These are phyloP conservation scores for Dryomyza anilis DNA, from an alignment of 2,888 invertebrate species.

Conservation along the genomic window DNA sequence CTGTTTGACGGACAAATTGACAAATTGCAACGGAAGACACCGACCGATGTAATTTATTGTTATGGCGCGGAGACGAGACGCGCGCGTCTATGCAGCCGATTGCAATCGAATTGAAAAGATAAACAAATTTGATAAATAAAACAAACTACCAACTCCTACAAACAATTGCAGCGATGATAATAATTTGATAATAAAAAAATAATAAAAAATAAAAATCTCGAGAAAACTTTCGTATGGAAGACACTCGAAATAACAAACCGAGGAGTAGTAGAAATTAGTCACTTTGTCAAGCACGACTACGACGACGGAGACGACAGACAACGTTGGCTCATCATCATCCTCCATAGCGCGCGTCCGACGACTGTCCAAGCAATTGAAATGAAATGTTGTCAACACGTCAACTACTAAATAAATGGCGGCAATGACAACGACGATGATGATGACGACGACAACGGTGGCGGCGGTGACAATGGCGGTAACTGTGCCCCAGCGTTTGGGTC, in stretches of 20 bases:
- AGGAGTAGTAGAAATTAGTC: slow-evolving; percentile 11
- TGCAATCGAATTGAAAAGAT: not conserved
- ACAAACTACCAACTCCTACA: slow-evolving; percentile 22
- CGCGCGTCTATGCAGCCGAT: not conserved
- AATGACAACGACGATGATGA: not conserved
- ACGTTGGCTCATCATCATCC: slow-evolving; percentile 8
- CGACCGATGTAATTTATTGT: too few relatives aligned
- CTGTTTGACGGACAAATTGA: not conserved
- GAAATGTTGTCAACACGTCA: slow-evolving; percentile 34
- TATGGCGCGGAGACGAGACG: too few relatives aligned
- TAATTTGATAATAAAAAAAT: too few relatives aligned
- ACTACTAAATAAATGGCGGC: slow-evolving; percentile 8
- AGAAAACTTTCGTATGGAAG: slow-evolving; percentile 6
- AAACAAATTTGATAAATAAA: slow-evolving; percentile 16
- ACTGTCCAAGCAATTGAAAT: slow-evolving; percentile 25
- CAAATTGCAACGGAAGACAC: too few relatives aligned
- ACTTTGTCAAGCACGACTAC: not conserved
- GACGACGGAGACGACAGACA: slow-evolving; percentile 8
- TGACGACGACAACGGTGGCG: not conserved
- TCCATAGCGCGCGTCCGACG: slow-evolving; percentile 16
- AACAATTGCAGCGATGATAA: slow-evolving; percentile 27
- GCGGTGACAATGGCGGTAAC: not conserved
- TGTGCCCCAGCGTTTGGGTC: not conserved
- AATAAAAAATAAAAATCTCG: slow-evolving; percentile 3
- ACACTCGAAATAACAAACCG: slow-evolving; percentile 6